Evolutionary conservation across 2,797 vertebrate genomes (phyloP).

Genomic region (Smutsia gigantea): DNA sequence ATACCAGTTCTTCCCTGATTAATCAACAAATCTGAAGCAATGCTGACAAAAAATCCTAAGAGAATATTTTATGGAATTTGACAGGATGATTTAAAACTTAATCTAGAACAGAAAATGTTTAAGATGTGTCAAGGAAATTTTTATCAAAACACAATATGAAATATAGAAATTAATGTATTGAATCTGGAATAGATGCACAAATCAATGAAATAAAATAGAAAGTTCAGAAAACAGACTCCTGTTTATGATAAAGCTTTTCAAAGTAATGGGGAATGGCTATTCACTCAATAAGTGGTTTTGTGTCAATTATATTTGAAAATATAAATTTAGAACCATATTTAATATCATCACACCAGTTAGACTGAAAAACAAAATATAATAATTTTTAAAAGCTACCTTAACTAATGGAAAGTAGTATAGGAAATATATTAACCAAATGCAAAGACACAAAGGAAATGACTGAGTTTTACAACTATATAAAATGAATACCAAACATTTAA

Average conservation of each 20-base stretch:
- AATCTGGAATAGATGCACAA: background rate
- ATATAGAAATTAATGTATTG: background rate
- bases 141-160: background rate
- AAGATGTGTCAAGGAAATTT: background rate
- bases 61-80: background rate
- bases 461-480: background rate
- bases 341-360: background rate
- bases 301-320: background rate
- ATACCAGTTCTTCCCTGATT: background rate
- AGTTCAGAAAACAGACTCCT: background rate
- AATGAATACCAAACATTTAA: background rate
- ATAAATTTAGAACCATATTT: background rate
- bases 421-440: background rate
- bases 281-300: background rate
- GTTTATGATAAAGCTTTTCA: background rate
- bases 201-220: background rate
- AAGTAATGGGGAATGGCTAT: background rate
- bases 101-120: background rate
- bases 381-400: background rate
- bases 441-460: background rate
- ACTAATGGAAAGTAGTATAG: background rate
- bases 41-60: background rate
- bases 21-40: background rate
- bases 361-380: background rate
- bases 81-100: background rate